Conservation (phyloP, 2,888 invertebrate species). For the Phlogophora meticulosa region DNA sequence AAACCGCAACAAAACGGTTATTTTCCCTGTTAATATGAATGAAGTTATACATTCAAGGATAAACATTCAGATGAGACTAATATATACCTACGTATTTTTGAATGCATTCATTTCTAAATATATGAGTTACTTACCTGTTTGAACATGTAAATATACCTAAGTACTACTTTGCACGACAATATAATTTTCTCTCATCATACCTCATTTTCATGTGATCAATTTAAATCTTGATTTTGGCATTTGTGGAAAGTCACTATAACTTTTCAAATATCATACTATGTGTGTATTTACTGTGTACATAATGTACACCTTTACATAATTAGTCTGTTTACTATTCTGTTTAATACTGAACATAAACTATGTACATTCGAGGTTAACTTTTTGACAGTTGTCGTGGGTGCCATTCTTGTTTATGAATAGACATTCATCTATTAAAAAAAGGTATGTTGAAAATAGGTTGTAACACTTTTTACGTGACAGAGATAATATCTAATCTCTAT, state of each 20-base stretch:
- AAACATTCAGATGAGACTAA: not conserved
- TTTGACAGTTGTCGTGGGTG: conserved; percentile 18
- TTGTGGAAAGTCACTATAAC: conserved; percentile 1
- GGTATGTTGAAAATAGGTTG: conserved; percentile 6
- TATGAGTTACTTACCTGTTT: no score
- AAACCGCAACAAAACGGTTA: not conserved
- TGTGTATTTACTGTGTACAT: no score
- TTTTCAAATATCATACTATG: no score
- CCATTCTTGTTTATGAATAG: conserved; percentile 1
- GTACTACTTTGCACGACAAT: not conserved
- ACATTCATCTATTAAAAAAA: not conserved
- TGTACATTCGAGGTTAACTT: conserved; percentile 17
- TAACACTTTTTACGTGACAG: not conserved
- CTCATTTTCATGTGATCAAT: conserved; percentile 26
- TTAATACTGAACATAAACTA: not conserved
- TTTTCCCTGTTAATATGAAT: conserved; percentile 8
- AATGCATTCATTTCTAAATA: not conserved
- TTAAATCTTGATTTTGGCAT: conserved; percentile 4
- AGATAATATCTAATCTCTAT: not conserved
- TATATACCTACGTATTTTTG: not conserved
- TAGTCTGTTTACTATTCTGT: not conserved
- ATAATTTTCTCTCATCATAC: conserved; percentile 3
- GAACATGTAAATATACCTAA: not conserved
- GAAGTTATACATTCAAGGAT: not conserved
- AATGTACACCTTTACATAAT: not conserved